Percentiles rank a stretch among this genome's conserved stretches.
Conservation (phyloP, 2,888 invertebrate species). For the Drosophila kokeensis region DNA sequence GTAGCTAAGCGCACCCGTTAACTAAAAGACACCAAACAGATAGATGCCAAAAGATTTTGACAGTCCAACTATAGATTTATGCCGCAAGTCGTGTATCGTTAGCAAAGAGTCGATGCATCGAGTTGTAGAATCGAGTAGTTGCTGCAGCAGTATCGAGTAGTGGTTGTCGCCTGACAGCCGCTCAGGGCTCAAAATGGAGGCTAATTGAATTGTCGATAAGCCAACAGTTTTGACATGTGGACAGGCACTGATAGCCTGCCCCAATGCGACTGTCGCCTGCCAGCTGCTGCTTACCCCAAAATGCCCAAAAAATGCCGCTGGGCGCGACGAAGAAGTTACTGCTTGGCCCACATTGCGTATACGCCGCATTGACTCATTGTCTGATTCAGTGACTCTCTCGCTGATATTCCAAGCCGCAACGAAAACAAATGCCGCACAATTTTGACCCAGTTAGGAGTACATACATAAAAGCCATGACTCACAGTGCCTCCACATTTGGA, state of each 20-base stretch:
- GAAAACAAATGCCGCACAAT: slow-evolving; percentile 46
- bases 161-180: slow-evolving; percentile 44
- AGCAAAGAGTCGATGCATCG: neutral
- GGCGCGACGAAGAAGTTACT: slow-evolving; percentile 64
- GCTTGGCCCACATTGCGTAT: slow-evolving; percentile 72
- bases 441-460: slow-evolving; percentile 66
- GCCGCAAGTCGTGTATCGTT: slow-evolving; percentile 21
- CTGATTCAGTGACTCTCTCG: slow-evolving; percentile 6
- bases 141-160: slow-evolving; percentile 3
- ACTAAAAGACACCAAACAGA: slow-evolving; percentile 63
- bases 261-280: slow-evolving; percentile 3
- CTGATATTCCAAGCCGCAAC: slow-evolving; percentile 48
- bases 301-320: slow-evolving; percentile 5
- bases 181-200: slow-evolving; percentile 67
- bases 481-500: slow-evolving; percentile 69
- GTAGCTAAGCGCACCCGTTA: slow-evolving; percentile 42
- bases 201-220: slow-evolving; percentile 82
- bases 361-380: slow-evolving; percentile 71
- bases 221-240: slow-evolving; percentile 73
- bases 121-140: slow-evolving; percentile 18
- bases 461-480: slow-evolving; percentile 59
- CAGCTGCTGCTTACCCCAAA: neutral
- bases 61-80: slow-evolving; percentile 72
- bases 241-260: slow-evolving; percentile 54
- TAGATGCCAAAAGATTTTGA: slow-evolving; percentile 79